phyloP scores from a whole-genome alignment of 2,113 vertebrate genomes.

The Crypturellus undulatus region DNA sequence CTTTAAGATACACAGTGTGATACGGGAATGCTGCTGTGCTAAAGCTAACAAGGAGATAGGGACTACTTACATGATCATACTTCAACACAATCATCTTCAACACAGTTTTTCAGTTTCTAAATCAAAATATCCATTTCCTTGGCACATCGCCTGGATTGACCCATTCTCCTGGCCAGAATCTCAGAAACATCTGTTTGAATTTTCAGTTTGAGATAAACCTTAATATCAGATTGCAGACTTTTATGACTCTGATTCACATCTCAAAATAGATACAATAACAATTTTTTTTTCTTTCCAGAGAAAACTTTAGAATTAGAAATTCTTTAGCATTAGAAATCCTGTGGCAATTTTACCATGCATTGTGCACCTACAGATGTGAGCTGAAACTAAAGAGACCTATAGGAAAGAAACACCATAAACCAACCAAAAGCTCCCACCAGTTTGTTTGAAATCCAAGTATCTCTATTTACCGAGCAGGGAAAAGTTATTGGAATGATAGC shows the following conservation, averaged over 20 bases:
- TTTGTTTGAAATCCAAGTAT: not conserved
- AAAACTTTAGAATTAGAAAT: not conserved
- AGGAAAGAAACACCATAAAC: not conserved
- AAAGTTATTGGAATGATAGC: not conserved
- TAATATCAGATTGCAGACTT: not conserved
- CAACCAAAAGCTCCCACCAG: not conserved
- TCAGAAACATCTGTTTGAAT: not conserved
- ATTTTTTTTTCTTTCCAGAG: fast-evolving
- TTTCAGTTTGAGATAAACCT: not conserved
- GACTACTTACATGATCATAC: not conserved
- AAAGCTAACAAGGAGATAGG: not conserved
- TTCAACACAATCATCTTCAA: not conserved
- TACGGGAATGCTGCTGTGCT: fast-evolving
- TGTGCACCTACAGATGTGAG: not conserved
- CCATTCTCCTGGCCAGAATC: not conserved
- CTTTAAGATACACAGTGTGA: not conserved
- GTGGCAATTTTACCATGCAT: not conserved
- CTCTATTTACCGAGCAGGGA: not conserved
- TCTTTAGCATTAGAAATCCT: not conserved
- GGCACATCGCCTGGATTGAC: not conserved
- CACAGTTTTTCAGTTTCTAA: not conserved
- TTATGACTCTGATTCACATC: not conserved
- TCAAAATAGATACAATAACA: not conserved
- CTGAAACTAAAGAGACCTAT: not conserved
- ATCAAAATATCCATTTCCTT: not conserved